phyloP scores from a whole-genome alignment of 2,113 vertebrate species.

The Diphyllodes magnificus region DNA sequence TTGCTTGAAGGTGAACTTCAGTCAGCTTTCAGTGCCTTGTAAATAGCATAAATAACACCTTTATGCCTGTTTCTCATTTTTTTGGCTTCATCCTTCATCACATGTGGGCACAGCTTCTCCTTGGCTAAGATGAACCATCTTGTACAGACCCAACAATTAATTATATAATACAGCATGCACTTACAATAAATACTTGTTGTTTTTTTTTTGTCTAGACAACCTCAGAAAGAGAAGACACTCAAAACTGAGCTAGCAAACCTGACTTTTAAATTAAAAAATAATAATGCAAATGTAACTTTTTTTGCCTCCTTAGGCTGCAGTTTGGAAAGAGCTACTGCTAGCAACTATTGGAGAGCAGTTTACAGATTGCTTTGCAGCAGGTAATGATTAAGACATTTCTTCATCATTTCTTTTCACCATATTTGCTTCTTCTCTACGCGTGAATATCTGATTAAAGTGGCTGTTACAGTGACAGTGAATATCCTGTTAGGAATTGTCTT shows the following conservation, averaged over 20 bases:
- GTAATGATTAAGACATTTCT: slow-evolving; percentile 64
- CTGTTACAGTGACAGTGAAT: neutral
- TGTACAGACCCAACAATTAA: neutral
- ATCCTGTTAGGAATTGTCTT: neutral
- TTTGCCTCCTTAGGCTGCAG: slow-evolving; percentile 73
- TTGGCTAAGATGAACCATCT: neutral
- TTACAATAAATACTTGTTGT: neutral
- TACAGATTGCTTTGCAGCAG: slow-evolving; percentile 84
- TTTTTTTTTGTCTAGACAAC: neutral
- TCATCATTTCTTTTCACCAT: neutral
- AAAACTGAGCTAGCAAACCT: neutral
- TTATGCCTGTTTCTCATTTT: neutral
- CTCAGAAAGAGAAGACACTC: neutral
- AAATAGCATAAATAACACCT: neutral
- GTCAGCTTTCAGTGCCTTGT: neutral
- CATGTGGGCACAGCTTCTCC: neutral
- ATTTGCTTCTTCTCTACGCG: neutral
- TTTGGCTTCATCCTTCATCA: neutral
- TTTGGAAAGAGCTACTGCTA: slow-evolving; percentile 95
- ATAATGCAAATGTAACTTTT: neutral
- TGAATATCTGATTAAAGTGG: neutral
- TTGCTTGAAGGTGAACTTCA: neutral
- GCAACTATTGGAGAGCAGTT: slow-evolving; percentile 96
- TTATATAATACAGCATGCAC: neutral
- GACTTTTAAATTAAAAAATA: neutral